Base-by-base conservation (phyloP, 2,888 invertebrate species). In the Chironomus tentans region DNA sequence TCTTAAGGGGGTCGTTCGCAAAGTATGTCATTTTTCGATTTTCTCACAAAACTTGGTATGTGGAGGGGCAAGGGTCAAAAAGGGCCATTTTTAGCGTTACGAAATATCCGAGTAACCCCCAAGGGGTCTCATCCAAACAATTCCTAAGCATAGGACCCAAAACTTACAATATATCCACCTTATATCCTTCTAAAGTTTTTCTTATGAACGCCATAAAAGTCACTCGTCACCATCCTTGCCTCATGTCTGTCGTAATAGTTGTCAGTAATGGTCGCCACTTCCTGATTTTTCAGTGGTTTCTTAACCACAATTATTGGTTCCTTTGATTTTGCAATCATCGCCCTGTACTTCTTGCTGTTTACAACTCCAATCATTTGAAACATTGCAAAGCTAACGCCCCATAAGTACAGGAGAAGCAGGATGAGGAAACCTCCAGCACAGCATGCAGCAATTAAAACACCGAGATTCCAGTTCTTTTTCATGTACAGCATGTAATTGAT, bases 391-490 rank as follows among this genome's bases (percentile, higher is more conserved):
- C 68, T 24, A 1, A 56, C 50, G 3, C 22, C 47, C 68, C 65
- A 68, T 4, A 74, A n/a, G 24, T 74, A 74, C 46, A 62, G n/a
- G 7, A 74, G 6, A 5, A 68, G 22, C 2, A 65, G 22, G n/a
- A 74, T 24, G 3, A 28, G 15, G 21, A 74, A 74, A 0, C 74
- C 74, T n/a, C 65, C 74, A 6, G 24, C 21, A 15, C 65, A 46
- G 6, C 48, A 48, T 0, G 47, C 47, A 15, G 46, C 46, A 24
- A 74, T 74, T 13, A 74, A 22, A 24, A 74, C 15, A 21, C 74
- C 74, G 4, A 74, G n/a, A n/a, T 74, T 74, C 24, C 50, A 56
- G 47, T 22, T 10, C 46, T 74, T 74, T 13, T 74, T 74, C 24
- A 74, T 21, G 7, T 68, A n/a, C 74, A 74, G 24, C 74, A 74